phyloP scores from a whole-genome alignment of 92 coral and sea anemone genomes.

The Paramuricea clavata region DNA sequence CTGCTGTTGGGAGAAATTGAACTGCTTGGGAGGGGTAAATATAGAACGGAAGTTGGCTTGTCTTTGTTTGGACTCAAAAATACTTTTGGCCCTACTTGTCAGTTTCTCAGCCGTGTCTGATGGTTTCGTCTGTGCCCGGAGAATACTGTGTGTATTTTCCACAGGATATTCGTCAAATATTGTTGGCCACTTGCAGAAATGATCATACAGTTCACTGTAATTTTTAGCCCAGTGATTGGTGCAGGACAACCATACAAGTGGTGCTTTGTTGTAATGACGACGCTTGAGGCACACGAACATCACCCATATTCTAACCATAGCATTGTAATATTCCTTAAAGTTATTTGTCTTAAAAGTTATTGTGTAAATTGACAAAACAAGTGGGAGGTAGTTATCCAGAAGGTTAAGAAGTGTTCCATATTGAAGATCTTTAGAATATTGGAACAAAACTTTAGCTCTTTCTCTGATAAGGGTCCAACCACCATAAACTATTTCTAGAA shows the following conservation, averaged over 20 bases:
- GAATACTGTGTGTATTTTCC: constrained; percentile 61
- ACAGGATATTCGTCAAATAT: constrained; percentile 71
- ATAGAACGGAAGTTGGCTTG: constrained; percentile 53
- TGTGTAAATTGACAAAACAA: too few relatives aligned
- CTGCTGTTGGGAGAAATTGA: constrained; percentile 53
- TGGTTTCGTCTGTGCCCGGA: constrained; percentile 60
- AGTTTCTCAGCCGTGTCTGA: constrained; percentile 62
- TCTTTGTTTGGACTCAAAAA: constrained; percentile 63
- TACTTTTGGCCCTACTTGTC: constrained; percentile 52
- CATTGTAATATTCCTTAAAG: constrained; percentile 54
- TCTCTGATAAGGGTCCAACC: constrained; percentile 65
- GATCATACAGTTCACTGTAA: constrained; percentile 48
- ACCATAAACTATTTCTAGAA: constrained; percentile 55
- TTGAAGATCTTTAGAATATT: constrained; percentile 39
- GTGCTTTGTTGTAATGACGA: constrained; percentile 71
- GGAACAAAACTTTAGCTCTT: constrained; percentile 37
- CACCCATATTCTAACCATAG: constrained; percentile 69
- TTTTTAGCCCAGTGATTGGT: constrained; percentile 69
- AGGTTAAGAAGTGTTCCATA: constrained; percentile 50
- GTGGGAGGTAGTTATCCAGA: constrained; percentile 45
- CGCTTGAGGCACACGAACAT: constrained; percentile 66
- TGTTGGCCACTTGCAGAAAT: constrained; percentile 28
- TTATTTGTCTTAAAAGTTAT: too few relatives aligned
- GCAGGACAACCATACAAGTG: constrained; percentile 72
- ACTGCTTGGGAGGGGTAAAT: constrained; percentile 58